Percentiles rank a stretch among this genome's conserved stretches.
phyloP scores from a whole-genome alignment of 2,797 vertebrate genomes.

The Okamejei kenojei region DNA sequence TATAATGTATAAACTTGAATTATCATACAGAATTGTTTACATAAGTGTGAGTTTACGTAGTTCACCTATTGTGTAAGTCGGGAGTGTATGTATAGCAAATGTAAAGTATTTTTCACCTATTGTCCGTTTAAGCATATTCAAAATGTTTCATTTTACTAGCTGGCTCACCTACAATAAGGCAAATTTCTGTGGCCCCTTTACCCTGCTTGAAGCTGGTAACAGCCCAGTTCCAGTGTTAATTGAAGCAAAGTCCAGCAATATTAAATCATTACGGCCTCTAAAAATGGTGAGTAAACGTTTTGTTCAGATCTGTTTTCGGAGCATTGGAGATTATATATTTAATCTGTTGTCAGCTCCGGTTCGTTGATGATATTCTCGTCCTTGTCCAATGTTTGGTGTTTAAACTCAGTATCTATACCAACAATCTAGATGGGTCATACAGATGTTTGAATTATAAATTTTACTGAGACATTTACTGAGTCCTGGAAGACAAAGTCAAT shows the following conservation, averaged over 20 bases:
- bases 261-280: conserved; percentile 68
- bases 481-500: too few relatives aligned
- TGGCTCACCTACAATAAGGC: conserved; percentile 70
- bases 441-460: background rate
- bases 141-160: conserved; percentile 48
- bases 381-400: background rate
- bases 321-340: background rate
- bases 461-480: background rate
- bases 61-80: background rate
- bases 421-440: background rate
- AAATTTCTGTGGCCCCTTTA: conserved; percentile 66
- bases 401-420: background rate
- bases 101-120: background rate
- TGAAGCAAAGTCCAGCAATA: conserved; percentile 45
- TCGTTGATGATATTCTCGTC: background rate
- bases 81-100: background rate
- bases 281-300: conserved; percentile 58
- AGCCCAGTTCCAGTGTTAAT: conserved; percentile 53
- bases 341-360: background rate
- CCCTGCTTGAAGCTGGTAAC: conserved; percentile 59
- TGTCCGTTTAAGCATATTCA: background rate
- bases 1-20: too few relatives aligned
- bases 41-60: too few relatives aligned
- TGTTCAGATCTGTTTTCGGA: background rate
- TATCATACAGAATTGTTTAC: too few relatives aligned